These are phyloP conservation scores for Dunckerocampus dactyliophorus DNA, from an alignment of 2,113 vertebrate genomes.

Conservation along the genomic window DNA sequence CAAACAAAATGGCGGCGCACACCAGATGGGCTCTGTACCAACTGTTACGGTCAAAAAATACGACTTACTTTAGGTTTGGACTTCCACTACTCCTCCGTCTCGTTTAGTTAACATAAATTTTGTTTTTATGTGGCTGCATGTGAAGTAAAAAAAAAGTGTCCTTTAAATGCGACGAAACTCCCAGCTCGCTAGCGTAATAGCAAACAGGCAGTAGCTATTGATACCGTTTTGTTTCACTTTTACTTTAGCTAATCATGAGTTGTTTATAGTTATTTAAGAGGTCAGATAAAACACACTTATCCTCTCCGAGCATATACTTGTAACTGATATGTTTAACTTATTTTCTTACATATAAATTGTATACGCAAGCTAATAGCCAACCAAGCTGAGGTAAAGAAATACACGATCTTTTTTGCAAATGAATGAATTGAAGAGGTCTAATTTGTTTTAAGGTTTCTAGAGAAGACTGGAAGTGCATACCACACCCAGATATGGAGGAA, in stretches of 20 bases:
- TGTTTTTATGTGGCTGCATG: neutral
- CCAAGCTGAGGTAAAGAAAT: neutral
- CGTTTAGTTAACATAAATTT: neutral
- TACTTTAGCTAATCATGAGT: no score
- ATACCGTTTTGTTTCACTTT: no score
- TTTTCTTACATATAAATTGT: no score
- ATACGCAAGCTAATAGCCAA: neutral
- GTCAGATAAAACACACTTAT: no score
- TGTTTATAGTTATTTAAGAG: no score
- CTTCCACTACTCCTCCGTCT: neutral
- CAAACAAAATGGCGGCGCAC: constrained; percentile 73
- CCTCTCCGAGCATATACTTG: no score
- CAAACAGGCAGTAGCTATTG: no score
- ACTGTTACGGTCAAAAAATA: constrained; percentile 42
- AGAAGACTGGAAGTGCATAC: constrained; percentile 20
- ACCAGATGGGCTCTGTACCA: constrained; percentile 56
- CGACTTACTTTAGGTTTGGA: constrained; percentile 19
- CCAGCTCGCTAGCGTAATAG: no score
- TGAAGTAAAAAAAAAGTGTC: no score
- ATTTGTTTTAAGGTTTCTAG: constrained; percentile 39
- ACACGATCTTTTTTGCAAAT: neutral
- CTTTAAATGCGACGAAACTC: no score
- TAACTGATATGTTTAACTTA: no score
- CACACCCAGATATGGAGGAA: constrained; percentile 24
- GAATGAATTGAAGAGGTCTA: neutral